Percentiles rank a stretch among this genome's conserved stretches.
phyloP scores from a whole-genome alignment of 2,888 invertebrate species.

The Eucriotettix oculatus region DNA sequence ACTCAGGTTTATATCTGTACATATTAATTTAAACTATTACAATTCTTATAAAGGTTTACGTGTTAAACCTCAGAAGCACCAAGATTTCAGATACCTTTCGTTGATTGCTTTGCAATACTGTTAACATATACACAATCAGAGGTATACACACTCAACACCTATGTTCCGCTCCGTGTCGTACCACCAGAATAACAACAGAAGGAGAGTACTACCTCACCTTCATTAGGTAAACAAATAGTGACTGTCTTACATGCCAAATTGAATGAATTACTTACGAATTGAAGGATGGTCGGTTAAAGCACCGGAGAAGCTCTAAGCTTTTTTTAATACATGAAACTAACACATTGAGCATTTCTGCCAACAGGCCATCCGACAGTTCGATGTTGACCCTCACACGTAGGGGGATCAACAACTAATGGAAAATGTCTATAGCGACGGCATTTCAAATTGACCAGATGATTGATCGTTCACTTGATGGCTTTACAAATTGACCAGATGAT shows the following conservation, averaged over 20 bases:
- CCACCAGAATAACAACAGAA: neutral
- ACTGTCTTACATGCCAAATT: neutral
- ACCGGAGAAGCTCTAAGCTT: neutral
- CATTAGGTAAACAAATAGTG: neutral
- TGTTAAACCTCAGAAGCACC: neutral
- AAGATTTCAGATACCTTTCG: neutral
- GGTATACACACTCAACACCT: no score
- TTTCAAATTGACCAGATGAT: neutral
- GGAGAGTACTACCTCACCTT: neutral
- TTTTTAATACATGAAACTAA: neutral
- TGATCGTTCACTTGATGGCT: no score
- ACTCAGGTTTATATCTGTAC: neutral
- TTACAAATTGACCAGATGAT: no score
- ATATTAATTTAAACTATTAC: neutral
- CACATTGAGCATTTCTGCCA: neutral
- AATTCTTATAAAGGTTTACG: neutral
- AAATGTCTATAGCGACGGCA: neutral
- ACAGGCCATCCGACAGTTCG: neutral
- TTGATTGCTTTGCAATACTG: neutral
- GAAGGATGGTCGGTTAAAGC: neutral
- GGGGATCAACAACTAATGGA: neutral
- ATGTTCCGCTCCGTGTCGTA: neutral
- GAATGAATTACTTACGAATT: neutral
- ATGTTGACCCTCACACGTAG: neutral
- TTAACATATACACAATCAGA: neutral